Evolutionary conservation across 2,888 invertebrate genomes (phyloP).

Genomic region (Liposcelis brunnea): DNA sequence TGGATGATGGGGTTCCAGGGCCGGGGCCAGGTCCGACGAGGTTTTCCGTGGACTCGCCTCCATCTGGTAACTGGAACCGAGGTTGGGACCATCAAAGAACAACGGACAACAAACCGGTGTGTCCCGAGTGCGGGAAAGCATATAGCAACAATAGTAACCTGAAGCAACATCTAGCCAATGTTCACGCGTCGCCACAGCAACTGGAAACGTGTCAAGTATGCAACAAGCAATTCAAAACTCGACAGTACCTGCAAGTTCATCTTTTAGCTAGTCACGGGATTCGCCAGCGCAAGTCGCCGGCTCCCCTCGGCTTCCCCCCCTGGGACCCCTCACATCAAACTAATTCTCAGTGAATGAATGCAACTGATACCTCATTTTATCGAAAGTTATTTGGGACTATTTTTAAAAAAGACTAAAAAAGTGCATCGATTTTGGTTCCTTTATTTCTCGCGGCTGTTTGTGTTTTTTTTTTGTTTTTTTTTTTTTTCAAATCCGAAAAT

Average conservation of each 20-base stretch:
- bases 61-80: slow-evolving; percentile 3
- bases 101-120: slow-evolving; percentile 35
- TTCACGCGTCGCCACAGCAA: slow-evolving; percentile 42
- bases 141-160: slow-evolving; percentile 52
- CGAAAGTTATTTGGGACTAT: no score
- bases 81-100: slow-evolving; percentile 8
- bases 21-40: slow-evolving; percentile 7
- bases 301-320: slow-evolving; percentile 1
- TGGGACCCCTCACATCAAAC: slow-evolving; percentile 7
- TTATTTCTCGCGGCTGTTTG: no score
- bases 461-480: no score
- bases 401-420: no score
- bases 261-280: slow-evolving; percentile 49
- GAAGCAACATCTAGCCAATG: slow-evolving; percentile 50
- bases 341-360: background rate
- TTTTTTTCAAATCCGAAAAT: no score
- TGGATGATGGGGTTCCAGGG: slow-evolving; percentile 11
- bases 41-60: slow-evolving; percentile 4
- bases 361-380: no score
- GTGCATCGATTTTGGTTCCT: no score
- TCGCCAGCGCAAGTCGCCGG: slow-evolving; percentile 32
- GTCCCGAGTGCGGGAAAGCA: slow-evolving; percentile 47
- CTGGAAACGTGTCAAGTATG: slow-evolving; percentile 45
- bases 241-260: slow-evolving; percentile 53
- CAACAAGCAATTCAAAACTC: slow-evolving; percentile 48